Conservation (phyloP, 2,797 vertebrate species). For the Fratercula arctica region DNA sequence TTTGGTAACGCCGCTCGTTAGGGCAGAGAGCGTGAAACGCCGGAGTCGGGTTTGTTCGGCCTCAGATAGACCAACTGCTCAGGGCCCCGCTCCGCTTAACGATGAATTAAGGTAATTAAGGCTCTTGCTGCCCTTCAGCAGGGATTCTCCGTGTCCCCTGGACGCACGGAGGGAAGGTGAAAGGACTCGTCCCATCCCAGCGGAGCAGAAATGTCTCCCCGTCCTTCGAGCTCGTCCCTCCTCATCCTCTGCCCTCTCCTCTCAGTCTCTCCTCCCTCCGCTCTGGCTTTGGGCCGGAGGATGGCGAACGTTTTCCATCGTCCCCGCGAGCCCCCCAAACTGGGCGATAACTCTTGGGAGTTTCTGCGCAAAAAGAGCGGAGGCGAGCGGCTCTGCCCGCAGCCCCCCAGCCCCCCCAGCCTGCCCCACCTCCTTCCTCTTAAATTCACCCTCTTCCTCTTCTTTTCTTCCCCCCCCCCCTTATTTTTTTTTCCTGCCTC, state of each 20-base stretch:
- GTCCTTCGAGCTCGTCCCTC: not conserved
- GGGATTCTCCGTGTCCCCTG: not conserved
- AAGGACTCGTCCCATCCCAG: rapidly evolving
- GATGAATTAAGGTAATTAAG: not conserved
- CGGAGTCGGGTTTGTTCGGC: not conserved
- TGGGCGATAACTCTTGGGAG: rapidly evolving
- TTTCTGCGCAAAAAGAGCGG: rapidly evolving
- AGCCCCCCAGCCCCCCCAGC: rapidly evolving
- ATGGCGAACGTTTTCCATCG: not conserved
- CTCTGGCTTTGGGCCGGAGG: not conserved
- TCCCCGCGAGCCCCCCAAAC: not conserved
- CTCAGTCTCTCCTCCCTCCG: not conserved
- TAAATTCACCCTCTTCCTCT: not conserved
- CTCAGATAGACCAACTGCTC: not conserved
- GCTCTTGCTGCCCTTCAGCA: not conserved
- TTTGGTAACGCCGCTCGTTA: not conserved
- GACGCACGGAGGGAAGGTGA: not conserved
- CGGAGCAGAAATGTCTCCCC: not conserved
- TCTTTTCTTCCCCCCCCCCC: too few relatives aligned
- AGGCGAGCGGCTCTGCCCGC: not conserved
- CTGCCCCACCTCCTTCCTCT: not conserved
- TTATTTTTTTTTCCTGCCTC: not conserved
- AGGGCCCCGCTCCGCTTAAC: not conserved
- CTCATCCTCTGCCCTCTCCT: not conserved
- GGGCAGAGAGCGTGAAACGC: not conserved